phyloP scores from a whole-genome alignment of 1,140 invertebrate species.

The Cardiocondyla obscurior region DNA sequence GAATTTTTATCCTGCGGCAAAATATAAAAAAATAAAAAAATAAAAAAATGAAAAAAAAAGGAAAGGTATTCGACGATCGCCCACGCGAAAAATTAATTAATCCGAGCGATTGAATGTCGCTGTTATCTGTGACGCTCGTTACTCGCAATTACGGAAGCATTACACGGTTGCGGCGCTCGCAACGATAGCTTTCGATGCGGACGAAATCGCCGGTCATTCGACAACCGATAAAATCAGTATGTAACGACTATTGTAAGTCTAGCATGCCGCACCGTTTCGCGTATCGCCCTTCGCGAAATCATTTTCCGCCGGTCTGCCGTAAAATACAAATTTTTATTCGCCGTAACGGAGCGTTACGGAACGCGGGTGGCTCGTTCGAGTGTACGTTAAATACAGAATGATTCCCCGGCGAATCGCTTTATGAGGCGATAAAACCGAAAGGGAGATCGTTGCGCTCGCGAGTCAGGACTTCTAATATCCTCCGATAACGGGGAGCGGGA shows the following conservation, averaged over 20 bases:
- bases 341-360: not conserved
- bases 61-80: not conserved
- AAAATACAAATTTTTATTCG: constrained; percentile 73
- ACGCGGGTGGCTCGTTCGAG: constrained; percentile 57
- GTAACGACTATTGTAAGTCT: constrained; percentile 21
- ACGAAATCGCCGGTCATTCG: not conserved
- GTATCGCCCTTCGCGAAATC: constrained; percentile 20
- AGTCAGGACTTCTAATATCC: constrained; percentile 55
- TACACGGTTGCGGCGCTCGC: not conserved
- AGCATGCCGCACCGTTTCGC: not conserved
- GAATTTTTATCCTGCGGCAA: not conserved
- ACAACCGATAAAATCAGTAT: constrained; percentile 3
- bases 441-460: not conserved
- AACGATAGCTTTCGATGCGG: not conserved
- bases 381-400: constrained; percentile 74
- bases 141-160: not conserved
- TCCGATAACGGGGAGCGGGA: constrained; percentile 6
- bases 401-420: constrained; percentile 68
- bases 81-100: constrained; percentile 13
- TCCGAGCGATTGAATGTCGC: not conserved
- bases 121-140: not conserved
- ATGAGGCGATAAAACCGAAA: constrained; percentile 71
- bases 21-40: no score
- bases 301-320: not conserved
- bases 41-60: no score